A percentile compares a stretch with the other conserved stretches of the same genome.
Evolutionary conservation across 2,113 vertebrate species (phyloP).

Genomic region (Megalops atlanticus): DNA sequence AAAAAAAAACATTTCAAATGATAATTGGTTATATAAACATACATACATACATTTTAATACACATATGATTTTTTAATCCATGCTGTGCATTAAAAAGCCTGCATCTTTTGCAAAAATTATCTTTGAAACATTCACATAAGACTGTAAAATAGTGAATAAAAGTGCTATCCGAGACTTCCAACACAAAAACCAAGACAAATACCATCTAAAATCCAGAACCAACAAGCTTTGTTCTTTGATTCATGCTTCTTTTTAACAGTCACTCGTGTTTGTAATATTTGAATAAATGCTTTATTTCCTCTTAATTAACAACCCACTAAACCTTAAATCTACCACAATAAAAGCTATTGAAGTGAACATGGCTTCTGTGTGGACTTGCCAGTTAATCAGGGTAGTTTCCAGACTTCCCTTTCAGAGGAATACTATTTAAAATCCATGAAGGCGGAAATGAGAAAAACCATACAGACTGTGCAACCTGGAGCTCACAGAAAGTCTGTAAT

Average conservation of each 20-base stretch:
- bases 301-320: neutral
- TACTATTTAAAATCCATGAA: neutral
- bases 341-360: neutral
- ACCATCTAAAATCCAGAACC: too few species aligned
- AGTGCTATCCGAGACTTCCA: too few species aligned
- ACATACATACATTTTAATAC: too few species aligned
- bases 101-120: too few species aligned
- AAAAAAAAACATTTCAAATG: neutral
- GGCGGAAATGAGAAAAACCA: neutral
- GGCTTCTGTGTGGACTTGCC: neutral
- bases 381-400: neutral
- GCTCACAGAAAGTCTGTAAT: neutral
- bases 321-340: neutral
- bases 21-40: neutral
- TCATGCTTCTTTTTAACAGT: neutral
- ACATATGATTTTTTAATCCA: too few species aligned
- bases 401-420: neutral
- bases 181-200: too few species aligned
- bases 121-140: too few species aligned
- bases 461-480: neutral
- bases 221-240: conserved; percentile 5
- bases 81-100: too few species aligned
- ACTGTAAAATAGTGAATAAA: too few species aligned
- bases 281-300: neutral
- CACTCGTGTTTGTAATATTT: neutral